These are phyloP conservation scores for Fragum whitleyi DNA, from an alignment of 2,888 invertebrate genomes.

Conservation along the genomic window DNA sequence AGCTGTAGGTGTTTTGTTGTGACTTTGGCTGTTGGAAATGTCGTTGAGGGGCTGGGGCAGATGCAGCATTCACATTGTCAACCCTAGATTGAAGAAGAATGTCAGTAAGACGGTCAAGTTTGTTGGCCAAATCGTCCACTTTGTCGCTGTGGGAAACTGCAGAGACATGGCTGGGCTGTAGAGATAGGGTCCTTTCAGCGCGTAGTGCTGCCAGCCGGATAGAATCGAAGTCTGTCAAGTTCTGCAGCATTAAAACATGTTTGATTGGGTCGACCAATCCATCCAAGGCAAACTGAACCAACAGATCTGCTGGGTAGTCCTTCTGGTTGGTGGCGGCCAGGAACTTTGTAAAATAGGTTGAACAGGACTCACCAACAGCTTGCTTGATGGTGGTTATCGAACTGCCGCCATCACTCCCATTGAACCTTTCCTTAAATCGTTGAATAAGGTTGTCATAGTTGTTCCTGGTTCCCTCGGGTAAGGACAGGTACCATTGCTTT, in stretches of 20 bases:
- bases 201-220: conserved; percentile 1
- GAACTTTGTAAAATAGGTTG: conserved; percentile 26
- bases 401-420: conserved; percentile 26
- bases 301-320: not conserved
- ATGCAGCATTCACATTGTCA: not conserved
- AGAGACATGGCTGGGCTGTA: not conserved
- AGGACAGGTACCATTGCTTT: conserved; percentile 24
- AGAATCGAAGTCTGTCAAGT: not conserved
- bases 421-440: conserved; percentile 5
- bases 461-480: not conserved
- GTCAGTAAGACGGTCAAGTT: not conserved
- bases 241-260: conserved; percentile 32
- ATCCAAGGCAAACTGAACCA: conserved; percentile 6
- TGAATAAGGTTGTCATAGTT: not conserved
- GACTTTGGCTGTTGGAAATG: too few species aligned
- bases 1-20: not conserved
- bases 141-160: not conserved
- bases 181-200: conserved; percentile 11
- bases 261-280: not conserved
- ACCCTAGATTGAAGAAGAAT: not conserved
- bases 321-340: conserved; percentile 22
- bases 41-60: too few species aligned
- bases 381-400: not conserved
- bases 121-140: not conserved
- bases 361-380: not conserved